Percentiles rank a stretch among this genome's conserved stretches.
phyloP scores from a whole-genome alignment of 92 coral and sea anemone species.

The Zoanthus gigantus region DNA sequence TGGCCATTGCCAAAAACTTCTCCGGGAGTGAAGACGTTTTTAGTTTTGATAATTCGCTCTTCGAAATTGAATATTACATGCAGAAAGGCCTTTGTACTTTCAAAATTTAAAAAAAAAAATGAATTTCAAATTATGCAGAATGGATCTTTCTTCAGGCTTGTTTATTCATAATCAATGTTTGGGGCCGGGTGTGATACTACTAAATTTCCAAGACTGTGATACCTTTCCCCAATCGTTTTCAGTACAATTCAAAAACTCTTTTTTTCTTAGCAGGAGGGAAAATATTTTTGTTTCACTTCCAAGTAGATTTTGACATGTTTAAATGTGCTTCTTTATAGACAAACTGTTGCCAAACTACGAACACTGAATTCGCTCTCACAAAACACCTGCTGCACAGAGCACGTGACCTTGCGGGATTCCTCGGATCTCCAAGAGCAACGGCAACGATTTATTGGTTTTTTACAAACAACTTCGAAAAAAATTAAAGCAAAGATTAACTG shows the following conservation, averaged over 20 bases:
- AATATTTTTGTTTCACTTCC: background rate
- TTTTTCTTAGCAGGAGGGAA: background rate
- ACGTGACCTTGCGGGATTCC: background rate
- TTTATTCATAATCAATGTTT: background rate
- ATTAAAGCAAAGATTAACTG: no score
- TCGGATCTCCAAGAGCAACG: no score
- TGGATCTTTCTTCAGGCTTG: background rate
- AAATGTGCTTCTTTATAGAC: background rate
- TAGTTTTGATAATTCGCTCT: no score
- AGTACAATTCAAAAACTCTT: background rate
- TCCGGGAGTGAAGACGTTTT: no score
- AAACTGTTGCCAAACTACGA: background rate
- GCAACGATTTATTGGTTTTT: no score
- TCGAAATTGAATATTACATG: no score
- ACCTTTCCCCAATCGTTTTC: no score
- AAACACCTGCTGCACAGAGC: background rate
- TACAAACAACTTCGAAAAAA: no score
- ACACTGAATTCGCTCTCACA: background rate
- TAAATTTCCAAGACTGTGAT: background rate
- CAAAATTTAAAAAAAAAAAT: background rate
- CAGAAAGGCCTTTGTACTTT: no score
- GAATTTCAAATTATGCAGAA: conserved; percentile 9
- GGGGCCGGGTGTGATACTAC: background rate
- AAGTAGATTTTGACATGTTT: background rate
- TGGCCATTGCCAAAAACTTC: no score